Base-by-base conservation (phyloP, 2,797 vertebrate genomes). In the Tokudaia tokunoshimensis region DNA sequence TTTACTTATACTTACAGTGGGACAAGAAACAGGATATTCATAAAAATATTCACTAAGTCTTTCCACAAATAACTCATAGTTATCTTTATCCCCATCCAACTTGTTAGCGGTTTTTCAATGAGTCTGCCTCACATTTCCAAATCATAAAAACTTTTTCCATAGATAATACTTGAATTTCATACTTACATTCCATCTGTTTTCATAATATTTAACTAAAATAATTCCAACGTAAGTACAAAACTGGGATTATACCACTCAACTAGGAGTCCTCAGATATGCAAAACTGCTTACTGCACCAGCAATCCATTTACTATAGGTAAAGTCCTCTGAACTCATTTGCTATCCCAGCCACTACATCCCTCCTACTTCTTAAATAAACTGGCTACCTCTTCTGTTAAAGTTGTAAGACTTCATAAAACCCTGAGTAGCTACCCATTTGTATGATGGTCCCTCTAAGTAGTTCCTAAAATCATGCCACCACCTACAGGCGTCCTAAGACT, bases 81-180 rank as follows among this genome's bases (percentile, higher is more conserved):
- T 92, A 4, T 67, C 89, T 95, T 93, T 70, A 61, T 34, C 41
- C 31, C 67, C 19, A 41, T 85, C 55, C 92, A 92, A 93, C 74
- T 63, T 79, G 26, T 96, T 19, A 72, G 52, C 19, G 74, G 74
- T 83, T 96, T 76, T 91, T 93, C 34, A 86, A 26, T 83, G 55
- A 31, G 31, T 75, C 52, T 88, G 72, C 67, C 72, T 57, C 85
- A 41, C 78, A 85, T 80, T 94, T 95, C 89, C 61, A 95, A 96
- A 94, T 72, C 50, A 97, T 31, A 89, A 59, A 63, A 94, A 95
- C 10, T 93, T 86, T 89, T 92, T 96, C 88, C 82, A 93, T 4
- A 89, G 29, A 94, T 93, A 91, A 91, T 61, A 78, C 19, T 85
- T 95, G 80, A 89, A 78, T 86, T 95, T 90, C 91, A 79, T 93